Evolutionary conservation across 2,113 vertebrate species (phyloP).

Genomic region (Scomber japonicus): DNA sequence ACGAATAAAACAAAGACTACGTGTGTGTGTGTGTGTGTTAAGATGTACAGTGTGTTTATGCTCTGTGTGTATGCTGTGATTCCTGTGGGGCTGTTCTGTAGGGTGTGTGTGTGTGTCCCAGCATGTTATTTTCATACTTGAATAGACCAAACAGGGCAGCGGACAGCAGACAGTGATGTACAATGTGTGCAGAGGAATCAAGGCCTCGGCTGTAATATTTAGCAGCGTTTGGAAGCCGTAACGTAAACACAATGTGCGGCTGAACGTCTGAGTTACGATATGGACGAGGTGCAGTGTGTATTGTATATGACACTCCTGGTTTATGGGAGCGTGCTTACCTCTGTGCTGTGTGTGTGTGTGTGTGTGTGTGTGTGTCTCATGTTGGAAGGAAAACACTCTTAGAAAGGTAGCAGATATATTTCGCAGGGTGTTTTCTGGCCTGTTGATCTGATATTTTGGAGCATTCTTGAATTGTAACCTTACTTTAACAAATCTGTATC

Average conservation of each 20-base stretch:
- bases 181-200: conserved; percentile 5
- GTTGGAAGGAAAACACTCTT: neutral
- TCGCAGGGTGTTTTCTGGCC: neutral
- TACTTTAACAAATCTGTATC: neutral
- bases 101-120: conserved; percentile 13
- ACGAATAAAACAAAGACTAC: conserved; percentile 27
- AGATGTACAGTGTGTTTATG: conserved; percentile 15
- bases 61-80: neutral
- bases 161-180: conserved; percentile 33
- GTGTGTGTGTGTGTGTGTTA: neutral
- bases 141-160: conserved; percentile 39
- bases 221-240: neutral
- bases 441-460: no score
- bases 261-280: neutral
- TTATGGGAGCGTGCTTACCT: neutral
- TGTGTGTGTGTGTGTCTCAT: neutral
- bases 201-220: neutral
- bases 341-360: no score
- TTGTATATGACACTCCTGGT: neutral
- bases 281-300: neutral
- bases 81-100: no score
- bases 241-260: neutral
- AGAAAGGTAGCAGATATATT: neutral
- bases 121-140: conserved; percentile 14
- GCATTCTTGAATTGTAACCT: no score